Evolutionary conservation across 1,140 invertebrate genomes (phyloP).

Genomic region (Melipona quadrifasciata): DNA sequence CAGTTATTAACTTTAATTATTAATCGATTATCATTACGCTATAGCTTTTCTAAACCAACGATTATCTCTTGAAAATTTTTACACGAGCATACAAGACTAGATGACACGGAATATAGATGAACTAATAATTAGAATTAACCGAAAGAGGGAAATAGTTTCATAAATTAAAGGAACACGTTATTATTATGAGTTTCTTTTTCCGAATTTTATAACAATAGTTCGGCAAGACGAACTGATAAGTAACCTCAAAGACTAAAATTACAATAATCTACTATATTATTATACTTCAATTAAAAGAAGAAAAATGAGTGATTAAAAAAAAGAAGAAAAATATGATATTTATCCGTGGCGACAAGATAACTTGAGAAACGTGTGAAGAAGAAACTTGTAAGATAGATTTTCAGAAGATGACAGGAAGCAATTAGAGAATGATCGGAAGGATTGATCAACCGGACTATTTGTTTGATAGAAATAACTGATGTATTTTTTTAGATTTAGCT

Average conservation of each 20-base stretch:
- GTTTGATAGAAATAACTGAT: constrained; percentile 21
- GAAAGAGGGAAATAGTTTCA: neutral
- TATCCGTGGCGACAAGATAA: neutral
- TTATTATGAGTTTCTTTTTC: neutral
- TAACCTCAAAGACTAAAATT: neutral
- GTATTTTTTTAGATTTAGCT: constrained; percentile 57
- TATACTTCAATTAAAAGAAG: neutral
- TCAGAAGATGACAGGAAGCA: neutral
- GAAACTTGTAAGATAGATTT: neutral
- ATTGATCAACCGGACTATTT: constrained; percentile 16
- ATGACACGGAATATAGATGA: neutral
- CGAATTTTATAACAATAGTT: neutral
- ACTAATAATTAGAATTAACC: neutral
- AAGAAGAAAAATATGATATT: neutral
- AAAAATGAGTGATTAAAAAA: neutral
- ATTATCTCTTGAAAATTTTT: neutral
- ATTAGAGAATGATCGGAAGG: neutral
- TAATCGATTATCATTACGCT: neutral
- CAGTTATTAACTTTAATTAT: neutral
- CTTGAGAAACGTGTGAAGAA: neutral
- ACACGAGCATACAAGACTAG: constrained; percentile 10
- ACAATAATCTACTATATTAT: neutral
- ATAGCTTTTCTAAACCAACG: neutral
- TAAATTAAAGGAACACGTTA: neutral
- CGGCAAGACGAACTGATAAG: neutral